These are phyloP conservation scores for Tragelaphus scriptus DNA, from an alignment of 2,113 vertebrate genomes.

Conservation along the genomic window DNA sequence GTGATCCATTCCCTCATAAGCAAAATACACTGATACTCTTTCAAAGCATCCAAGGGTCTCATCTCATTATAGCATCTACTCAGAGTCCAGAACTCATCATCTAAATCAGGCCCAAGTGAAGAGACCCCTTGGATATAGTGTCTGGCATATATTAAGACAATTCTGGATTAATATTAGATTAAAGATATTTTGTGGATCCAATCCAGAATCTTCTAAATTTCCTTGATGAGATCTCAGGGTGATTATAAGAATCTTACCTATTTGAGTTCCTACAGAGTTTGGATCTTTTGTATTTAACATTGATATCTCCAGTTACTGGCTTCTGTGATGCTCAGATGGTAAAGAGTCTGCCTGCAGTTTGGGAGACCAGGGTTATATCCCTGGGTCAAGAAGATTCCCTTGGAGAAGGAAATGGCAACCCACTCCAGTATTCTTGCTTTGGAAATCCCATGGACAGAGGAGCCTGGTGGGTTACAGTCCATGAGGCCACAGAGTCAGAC, in stretches of 20 bases:
- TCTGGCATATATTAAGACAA: not conserved
- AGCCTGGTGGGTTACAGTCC: fast-evolving
- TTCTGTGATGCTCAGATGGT: not conserved
- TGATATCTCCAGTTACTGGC: not conserved
- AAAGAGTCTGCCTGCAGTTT: not conserved
- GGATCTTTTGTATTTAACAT: not conserved
- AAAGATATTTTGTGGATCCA: not conserved
- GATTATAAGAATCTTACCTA: not conserved
- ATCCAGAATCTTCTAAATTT: not conserved
- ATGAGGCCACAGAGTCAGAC: not conserved
- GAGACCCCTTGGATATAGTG: not conserved
- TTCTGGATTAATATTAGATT: not conserved
- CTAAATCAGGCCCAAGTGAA: not conserved
- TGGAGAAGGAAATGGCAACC: not conserved
- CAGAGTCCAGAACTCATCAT: not conserved
- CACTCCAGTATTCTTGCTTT: not conserved
- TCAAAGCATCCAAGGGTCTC: not conserved
- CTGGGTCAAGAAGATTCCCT: not conserved
- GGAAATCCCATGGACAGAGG: not conserved
- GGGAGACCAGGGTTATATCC: not conserved
- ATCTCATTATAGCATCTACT: not conserved
- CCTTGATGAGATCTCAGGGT: not conserved
- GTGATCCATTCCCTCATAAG: not conserved
- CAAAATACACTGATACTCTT: not conserved
- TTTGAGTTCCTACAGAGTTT: not conserved